These are phyloP conservation scores for Bovichtus variegatus DNA, from an alignment of 2,797 vertebrate species.

Conservation along the genomic window DNA sequence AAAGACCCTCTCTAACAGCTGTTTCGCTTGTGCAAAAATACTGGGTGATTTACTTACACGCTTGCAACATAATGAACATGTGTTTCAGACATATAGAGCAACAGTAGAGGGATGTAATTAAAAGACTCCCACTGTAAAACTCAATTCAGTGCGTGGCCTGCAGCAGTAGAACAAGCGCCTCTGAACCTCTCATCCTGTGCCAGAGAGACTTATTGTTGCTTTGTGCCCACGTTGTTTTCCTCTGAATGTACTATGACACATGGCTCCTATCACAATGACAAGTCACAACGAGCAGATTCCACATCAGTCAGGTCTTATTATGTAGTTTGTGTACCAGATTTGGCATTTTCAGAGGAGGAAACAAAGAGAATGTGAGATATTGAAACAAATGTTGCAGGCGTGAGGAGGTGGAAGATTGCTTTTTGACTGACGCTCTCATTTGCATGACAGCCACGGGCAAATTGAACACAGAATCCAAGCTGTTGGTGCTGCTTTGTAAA, in stretches of 20 bases:
- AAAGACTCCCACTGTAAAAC: constrained; percentile 39
- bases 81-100: constrained; percentile 12
- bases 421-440: constrained; percentile 51
- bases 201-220: constrained; percentile 17
- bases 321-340: not conserved
- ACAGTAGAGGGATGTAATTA: constrained; percentile 26
- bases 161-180: not conserved
- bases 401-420: constrained; percentile 6
- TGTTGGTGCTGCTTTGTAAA: constrained; percentile 20
- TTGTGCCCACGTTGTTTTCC: constrained; percentile 6
- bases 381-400: constrained; percentile 30
- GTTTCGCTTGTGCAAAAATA: not conserved
- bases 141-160: constrained; percentile 8
- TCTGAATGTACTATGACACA: constrained; percentile 1
- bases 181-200: constrained; percentile 1
- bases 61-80: constrained; percentile 2
- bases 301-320: constrained; percentile 5
- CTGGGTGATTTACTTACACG: not conserved
- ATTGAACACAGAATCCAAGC: constrained; percentile 26
- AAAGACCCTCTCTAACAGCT: too few relatives aligned
- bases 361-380: constrained; percentile 11
- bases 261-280: constrained; percentile 19
- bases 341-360: not conserved
- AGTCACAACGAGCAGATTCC: not conserved
- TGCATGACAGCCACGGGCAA: constrained; percentile 27